These are phyloP conservation scores for Pterostichus madidus DNA, from an alignment of 2,888 invertebrate species.

Conservation along the genomic window DNA sequence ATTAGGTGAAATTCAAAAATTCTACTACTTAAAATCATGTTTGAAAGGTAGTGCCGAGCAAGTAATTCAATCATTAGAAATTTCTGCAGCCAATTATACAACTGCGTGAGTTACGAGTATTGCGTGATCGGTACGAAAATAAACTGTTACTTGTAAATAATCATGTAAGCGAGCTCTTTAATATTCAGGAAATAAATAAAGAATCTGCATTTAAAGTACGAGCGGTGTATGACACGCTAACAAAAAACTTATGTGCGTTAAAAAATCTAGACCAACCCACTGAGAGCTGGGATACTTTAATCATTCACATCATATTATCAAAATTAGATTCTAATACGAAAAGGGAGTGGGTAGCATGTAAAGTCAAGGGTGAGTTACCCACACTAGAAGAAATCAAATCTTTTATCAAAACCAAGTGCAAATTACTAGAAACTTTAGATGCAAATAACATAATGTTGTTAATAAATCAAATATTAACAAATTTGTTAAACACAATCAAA, in stretches of 20 bases:
- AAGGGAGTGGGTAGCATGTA: neutral
- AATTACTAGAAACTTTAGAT: no score
- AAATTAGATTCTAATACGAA: no score
- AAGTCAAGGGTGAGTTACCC: no score
- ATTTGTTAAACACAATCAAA: no score
- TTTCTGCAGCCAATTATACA: conserved; percentile 67
- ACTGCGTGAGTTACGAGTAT: conserved; percentile 67
- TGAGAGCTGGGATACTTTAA: no score
- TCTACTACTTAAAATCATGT: conserved; percentile 67
- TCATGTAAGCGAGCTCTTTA: neutral
- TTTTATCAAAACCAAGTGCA: no score
- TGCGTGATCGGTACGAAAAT: neutral
- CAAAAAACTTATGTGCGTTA: neutral
- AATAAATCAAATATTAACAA: no score
- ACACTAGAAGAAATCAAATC: no score
- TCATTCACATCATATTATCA: no score
- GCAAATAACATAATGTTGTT: no score
- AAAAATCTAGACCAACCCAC: no score
- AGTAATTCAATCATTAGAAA: conserved; percentile 66
- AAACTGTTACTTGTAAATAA: neutral
- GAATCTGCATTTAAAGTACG: neutral
- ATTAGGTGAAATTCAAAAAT: conserved; percentile 67
- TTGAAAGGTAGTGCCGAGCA: conserved; percentile 66
- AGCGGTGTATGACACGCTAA: neutral
- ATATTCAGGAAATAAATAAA: neutral